phyloP scores from a whole-genome alignment of 2,113 vertebrate species.

The Emydocephalus ijimae region DNA sequence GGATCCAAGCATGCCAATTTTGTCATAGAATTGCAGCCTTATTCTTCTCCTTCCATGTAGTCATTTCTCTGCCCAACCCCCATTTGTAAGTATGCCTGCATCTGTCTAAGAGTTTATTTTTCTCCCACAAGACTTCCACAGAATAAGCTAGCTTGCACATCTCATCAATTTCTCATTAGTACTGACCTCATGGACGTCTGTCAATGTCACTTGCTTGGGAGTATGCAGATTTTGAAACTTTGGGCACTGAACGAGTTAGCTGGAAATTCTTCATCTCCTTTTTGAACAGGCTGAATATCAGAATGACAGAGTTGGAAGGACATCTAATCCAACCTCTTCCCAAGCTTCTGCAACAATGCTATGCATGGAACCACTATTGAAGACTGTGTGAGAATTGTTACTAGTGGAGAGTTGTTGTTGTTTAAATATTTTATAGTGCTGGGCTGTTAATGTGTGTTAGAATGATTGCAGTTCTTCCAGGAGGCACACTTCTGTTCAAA shows the following conservation, averaged over 20 bases:
- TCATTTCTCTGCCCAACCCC: not conserved
- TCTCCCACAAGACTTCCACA: conserved; percentile 39
- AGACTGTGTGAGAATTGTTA: not conserved
- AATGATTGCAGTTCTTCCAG: not conserved
- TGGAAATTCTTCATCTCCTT: not conserved
- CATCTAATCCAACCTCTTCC: not conserved
- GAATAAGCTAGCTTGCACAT: conserved; percentile 3
- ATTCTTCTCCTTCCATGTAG: not conserved
- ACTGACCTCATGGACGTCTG: conserved; percentile 31
- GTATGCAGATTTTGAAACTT: conserved; percentile 9
- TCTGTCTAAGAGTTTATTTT: conserved; percentile 42
- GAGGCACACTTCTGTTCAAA: not conserved
- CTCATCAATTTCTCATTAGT: conserved; percentile 45
- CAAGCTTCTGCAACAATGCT: not conserved
- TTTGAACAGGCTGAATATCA: not conserved
- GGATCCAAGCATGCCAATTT: not conserved
- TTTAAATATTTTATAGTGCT: not conserved
- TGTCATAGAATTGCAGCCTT: not conserved
- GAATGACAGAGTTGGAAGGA: not conserved
- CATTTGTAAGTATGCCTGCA: conserved; percentile 19
- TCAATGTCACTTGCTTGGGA: conserved; percentile 22
- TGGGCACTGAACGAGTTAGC: not conserved
- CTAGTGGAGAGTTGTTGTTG: not conserved
- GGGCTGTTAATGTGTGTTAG: not conserved
- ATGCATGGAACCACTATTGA: not conserved